Percentiles rank a stretch among this genome's conserved stretches.
These are phyloP conservation scores for Petrocephalus sullivani DNA, from an alignment of 2,797 vertebrate species.

Conservation along the genomic window DNA sequence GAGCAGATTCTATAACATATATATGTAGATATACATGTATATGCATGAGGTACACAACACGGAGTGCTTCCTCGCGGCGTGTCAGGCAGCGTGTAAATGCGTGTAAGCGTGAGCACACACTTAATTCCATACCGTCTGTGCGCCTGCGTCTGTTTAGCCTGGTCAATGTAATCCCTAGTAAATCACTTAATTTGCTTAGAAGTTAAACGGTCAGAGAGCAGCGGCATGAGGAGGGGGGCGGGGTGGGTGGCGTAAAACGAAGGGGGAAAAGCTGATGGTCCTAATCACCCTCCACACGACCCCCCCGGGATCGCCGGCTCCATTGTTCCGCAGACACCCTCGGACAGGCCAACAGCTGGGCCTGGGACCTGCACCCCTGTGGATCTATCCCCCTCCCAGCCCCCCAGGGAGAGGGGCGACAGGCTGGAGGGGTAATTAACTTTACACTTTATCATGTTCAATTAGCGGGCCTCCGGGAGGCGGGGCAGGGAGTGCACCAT, in stretches of 20 bases:
- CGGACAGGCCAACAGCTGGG: conserved; percentile 88
- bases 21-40: neutral
- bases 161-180: conserved; percentile 44
- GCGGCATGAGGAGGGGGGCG: conserved; percentile 57
- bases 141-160: neutral
- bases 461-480: conserved; percentile 85
- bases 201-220: conserved; percentile 71
- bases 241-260: conserved; percentile 75
- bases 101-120: neutral
- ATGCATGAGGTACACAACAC: neutral
- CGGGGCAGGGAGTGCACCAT: conserved; percentile 76
- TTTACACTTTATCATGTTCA: conserved; percentile 99
- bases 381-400: conserved; percentile 63
- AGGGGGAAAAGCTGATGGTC: conserved; percentile 91
- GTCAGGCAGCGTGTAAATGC: neutral
- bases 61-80: neutral
- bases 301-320: conserved; percentile 83
- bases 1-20: neutral
- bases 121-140: neutral
- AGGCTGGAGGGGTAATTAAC: conserved; percentile 99
- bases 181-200: conserved; percentile 72
- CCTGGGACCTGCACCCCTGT: conserved; percentile 71
- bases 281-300: conserved; percentile 93
- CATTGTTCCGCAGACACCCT: conserved; percentile 77
- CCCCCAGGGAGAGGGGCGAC: conserved; percentile 83